Evolutionary conservation across 2,113 vertebrate genomes (phyloP).

Genomic region (Agapornis roseicollis): DNA sequence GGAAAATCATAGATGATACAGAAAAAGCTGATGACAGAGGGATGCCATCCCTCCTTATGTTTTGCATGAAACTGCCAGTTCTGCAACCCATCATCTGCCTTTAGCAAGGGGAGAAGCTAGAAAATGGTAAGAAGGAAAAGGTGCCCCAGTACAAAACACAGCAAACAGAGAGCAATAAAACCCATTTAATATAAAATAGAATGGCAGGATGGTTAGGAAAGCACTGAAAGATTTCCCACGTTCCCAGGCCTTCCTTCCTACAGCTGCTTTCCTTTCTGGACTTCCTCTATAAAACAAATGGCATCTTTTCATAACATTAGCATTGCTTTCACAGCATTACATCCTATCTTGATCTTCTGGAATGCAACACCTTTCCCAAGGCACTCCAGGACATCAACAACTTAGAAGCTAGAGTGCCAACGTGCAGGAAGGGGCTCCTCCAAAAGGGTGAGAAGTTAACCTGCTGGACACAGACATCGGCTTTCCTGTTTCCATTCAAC

Average conservation of each 20-base stretch:
- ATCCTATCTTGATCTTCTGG: not conserved
- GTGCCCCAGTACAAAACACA: not conserved
- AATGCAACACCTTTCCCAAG: not conserved
- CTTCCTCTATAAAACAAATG: not conserved
- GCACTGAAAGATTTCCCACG: not conserved
- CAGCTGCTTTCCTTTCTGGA: not conserved
- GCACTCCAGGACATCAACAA: too few species aligned
- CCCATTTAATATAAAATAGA: not conserved
- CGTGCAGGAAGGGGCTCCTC: accelerated
- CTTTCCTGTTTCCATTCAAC: not conserved
- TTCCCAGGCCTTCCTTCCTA: not conserved
- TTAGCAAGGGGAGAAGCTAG: not conserved
- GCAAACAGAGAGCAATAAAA: not conserved
- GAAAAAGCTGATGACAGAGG: not conserved
- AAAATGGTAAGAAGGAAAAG: not conserved
- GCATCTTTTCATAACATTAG: not conserved
- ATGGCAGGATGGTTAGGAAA: not conserved
- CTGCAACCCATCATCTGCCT: not conserved
- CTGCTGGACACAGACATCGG: not conserved
- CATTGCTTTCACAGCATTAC: accelerated
- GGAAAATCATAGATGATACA: not conserved
- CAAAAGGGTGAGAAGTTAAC: accelerated
- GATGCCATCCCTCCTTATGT: not conserved
- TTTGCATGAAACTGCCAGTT: not conserved
- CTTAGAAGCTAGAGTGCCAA: not conserved